Evolutionary conservation across 2,797 vertebrate species (phyloP).

Genomic region (Mormyrops attenuatus): DNA sequence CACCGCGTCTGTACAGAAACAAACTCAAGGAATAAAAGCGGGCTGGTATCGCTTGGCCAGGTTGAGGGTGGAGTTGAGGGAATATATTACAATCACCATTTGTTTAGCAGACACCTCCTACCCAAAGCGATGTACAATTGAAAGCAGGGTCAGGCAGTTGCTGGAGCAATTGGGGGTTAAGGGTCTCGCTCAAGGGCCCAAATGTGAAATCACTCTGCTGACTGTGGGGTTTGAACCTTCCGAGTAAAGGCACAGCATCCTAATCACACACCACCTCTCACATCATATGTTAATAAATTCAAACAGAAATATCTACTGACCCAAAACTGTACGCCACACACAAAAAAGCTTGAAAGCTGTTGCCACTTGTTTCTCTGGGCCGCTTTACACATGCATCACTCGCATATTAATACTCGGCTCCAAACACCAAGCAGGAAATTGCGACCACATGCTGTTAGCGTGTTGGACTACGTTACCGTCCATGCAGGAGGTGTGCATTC

Average conservation of each 20-base stretch:
- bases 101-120: neutral
- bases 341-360: neutral
- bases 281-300: neutral
- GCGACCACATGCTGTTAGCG: neutral
- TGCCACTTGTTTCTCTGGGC: neutral
- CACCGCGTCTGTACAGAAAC: neutral
- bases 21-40: neutral
- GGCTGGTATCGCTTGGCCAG: neutral
- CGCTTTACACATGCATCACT: neutral
- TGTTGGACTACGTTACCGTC: neutral
- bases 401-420: neutral
- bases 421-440: neutral
- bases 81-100: neutral
- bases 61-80: neutral
- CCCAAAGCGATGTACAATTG: neutral
- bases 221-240: neutral
- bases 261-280: neutral
- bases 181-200: neutral
- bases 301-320: neutral
- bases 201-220: neutral
- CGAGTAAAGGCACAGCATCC: neutral
- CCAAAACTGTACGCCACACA: neutral
- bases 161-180: neutral
- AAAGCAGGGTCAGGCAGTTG: neutral
- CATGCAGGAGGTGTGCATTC: neutral